Evolutionary conservation across 23 tunicate species (phyloP), one percentile per base, ranked within the genome.

Genomic region (Clavelina lepadiformis): DNA sequence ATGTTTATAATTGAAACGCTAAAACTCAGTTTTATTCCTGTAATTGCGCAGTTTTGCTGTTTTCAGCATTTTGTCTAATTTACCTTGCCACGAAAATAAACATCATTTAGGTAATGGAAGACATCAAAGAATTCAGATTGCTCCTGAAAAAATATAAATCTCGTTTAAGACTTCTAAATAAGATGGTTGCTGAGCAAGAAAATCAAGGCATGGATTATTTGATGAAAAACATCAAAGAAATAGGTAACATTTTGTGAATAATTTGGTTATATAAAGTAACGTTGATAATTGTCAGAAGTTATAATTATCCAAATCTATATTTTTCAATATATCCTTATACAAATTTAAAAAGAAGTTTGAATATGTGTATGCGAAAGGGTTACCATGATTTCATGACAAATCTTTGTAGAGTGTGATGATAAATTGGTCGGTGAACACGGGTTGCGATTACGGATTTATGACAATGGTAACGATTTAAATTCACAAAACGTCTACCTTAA

Each of bases 181-280:
- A 54, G 32, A 70, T 71, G 74, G 50, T 31, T 2, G 35, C 63
- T 11, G 51, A 62, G 3, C 83, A 77, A 32, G 22, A 51, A 53
- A 31, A 28, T 1, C 38, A 57, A 22, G 83, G 83, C 41, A 26
- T 34, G 44, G 41, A 50, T 0, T 76, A 76, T 46, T 49, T 60
- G 21, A 71, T 85, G 91, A 75, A 75, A 58, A 78, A 83, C 64
- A 83, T 83, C 49, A 76, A 83, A 59, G 81, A 83, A 61, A 83
- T 83, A 33, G 80, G 91, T 83, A 35, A 47, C 62, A 31, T 0
- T 0, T 18, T 53, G 13, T 44, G 49, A 44, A 44, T 44, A 44
- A 44, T 44, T 44, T 44, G 13, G 49, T 11, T 44, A 11, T 44
- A 44, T 15, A 44, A 44, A 11, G 13, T 44, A 15, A 44, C 15